Evolutionary conservation across 30 jellyfish, hydroid and myxozoan genomes (phyloP), one percentile per base, ranked within the genome.

Genomic region (Hydractinia symbiolongicarpus): DNA sequence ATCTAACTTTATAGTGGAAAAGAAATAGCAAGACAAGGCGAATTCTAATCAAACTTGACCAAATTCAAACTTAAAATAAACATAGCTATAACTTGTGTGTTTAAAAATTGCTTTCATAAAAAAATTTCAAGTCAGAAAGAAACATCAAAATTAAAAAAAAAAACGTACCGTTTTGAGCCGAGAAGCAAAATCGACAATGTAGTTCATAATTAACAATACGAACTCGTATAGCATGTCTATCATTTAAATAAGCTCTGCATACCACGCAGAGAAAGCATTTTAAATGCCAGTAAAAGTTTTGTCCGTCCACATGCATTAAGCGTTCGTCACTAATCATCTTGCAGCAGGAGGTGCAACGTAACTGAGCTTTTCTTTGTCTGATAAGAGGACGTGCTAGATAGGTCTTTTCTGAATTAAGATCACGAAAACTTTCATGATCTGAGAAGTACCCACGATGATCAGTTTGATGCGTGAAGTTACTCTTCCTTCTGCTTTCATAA

Each of bases 121-220:
- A 51, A 64, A 13, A 64, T 0, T 6, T 2, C 40, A 51, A 6
- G 1, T 51, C 19, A 8, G 8, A 2, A 7, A 7, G 0, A 6
- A 7, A 20, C 40, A 71, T 4, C 1, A 71, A n/a, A 20, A 20
- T 8, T 8, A 9, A 11, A 20, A 20, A 20, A 20, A 7, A 71
- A 71, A 71, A 52, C 61, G 64, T 66, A 79, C 87, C 87, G 52
- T 62, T 66, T 79, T 56, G 55, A 15, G 87, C 83, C 5, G 87
- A 61, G 83, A 30, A 61, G 83, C 87, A 79, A 84, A 79, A 79
- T 30, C 87, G 80, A 21, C 87, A 79, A 67, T 79, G 87, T 5
- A 79, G 73, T 61, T 67, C 66, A 6, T 52, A 66, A 67, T 66
- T 54, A 11, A 79, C 87, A 16, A 79, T 67, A 0, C 87, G 87